Evolutionary conservation across 1,140 invertebrate species (phyloP), one percentile per base, ranked within the genome.

Genomic region (Melanaphis sacchari): DNA sequence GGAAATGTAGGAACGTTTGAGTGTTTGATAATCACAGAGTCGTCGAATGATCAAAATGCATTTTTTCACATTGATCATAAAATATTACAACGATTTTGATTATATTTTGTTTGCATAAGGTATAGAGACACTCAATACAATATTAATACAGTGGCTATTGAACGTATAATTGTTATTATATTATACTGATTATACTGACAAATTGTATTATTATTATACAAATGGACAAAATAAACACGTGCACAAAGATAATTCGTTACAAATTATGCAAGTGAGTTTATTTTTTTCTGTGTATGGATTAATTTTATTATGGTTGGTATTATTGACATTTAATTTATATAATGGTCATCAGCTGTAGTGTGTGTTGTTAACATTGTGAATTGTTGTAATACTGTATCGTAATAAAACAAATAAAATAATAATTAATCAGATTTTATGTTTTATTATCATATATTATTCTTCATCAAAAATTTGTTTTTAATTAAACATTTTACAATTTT

Each of bases 361-460:
- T 22, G 31, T 76, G n/a, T 18, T 9, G n/a, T 76, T n/a, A 36
- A 76, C 59, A 66, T 76, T n/a, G n/a, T 76, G 11, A 76, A n/a
- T n/a, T 26, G 26, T n/a, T 26, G 26, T 59, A 8, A 54, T 11
- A 11, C 31, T 59, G 9, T 11, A 59, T 54, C 31, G 59, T n/a
- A 66, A 31, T 43, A 85, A 43, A 1, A 43, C 5, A n/a, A 85
- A 85, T 43, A 21, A 88, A 43, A 46, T 40, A 89, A 89, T 54
- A 88, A 43, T n/a, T 40, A 89, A 89, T 54, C 22, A 89, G 38
- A 38, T 22, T 54, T 89, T 52, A 54, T 54, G 46, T 89, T 89
- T 89, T 89, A 89, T 89, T 88, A 88, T 88, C n/a, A 52, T 88
- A 52, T 88, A 22, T 36, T 54, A 38, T 54, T 89, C 26, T 89